Base-by-base conservation (phyloP, 2,113 vertebrate species). In the Semicossyphus pulcher region DNA sequence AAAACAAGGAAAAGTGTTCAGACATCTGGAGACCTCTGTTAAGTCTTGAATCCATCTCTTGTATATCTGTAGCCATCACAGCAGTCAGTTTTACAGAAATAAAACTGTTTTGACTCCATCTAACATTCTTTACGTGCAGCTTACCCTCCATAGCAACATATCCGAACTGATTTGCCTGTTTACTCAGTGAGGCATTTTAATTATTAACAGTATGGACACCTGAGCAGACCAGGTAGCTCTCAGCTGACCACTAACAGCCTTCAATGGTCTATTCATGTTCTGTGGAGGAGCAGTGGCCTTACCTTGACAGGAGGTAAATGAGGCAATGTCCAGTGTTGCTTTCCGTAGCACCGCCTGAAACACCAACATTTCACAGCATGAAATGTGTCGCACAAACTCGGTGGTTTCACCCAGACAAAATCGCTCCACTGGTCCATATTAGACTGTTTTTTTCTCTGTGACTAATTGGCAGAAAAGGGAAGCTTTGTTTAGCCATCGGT, bases 91-190 rank as follows among this genome's bases (percentile, higher is more conserved):
- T 9, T 3, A 44, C 49, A 44, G 16, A 10, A 65, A 62, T 21
- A 10, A 28, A 0, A 49, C 23, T 4, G 15, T 18, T 14, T 1
- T 26, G 23, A 21, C 37, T 45, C n/a, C n/a, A 51, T 78, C 14
- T 6, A 26, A 49, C 25, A 48, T 3, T 52, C 42, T 51, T 28
- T 32, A 26, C 31, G 1, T 16, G 39, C 52, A 69, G 15, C 89
- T 85, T 84, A 93, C 92, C 94, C 71, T 91, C 88, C 92, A 92
- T 89, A 36, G 78, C 76, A 85, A 91, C 86, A 93, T 86, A 45
- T 71, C 72, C 80, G 5, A 88, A 85, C 80, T 76, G 82, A 92
- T 93, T 93, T 93, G 48, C 75, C 76, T 34, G 54, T 89, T 90
- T 89, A 42, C 70, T 75, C 83, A 39, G 52, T 47, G 31, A 68